These are phyloP conservation scores for Fundulus diaphanus DNA, from an alignment of 2,797 vertebrate genomes.

Conservation along the genomic window DNA sequence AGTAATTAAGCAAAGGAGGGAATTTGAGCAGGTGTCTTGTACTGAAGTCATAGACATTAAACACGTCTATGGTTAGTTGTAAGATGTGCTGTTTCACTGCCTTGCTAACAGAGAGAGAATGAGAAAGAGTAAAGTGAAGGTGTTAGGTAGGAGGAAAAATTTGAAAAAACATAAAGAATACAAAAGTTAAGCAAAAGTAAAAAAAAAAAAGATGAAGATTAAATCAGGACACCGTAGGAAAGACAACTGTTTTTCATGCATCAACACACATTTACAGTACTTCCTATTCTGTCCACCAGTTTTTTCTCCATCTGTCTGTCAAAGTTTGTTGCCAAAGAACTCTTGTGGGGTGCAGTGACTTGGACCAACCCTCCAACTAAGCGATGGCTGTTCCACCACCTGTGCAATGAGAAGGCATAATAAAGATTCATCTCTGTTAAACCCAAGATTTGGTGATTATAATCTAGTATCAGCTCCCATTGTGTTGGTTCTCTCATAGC, in stretches of 20 bases:
- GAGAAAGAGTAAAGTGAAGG: slow-evolving; percentile 9
- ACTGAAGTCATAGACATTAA: slow-evolving; percentile 41
- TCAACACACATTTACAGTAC: neutral
- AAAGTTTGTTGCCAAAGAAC: neutral
- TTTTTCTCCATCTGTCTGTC: neutral
- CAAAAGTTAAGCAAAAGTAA: neutral
- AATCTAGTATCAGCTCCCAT: too few relatives aligned
- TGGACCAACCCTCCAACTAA: neutral
- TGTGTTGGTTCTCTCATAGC: too few relatives aligned
- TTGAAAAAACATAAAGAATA: neutral
- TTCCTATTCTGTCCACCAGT: neutral
- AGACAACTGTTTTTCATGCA: neutral
- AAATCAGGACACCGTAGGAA: neutral
- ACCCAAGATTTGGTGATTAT: too few relatives aligned
- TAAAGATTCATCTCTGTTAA: too few relatives aligned
- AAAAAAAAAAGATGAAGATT: neutral
- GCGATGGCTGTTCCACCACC: neutral
- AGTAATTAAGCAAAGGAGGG: slow-evolving; percentile 65
- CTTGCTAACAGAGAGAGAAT: slow-evolving; percentile 11
- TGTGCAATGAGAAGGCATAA: too few relatives aligned
- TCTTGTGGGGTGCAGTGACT: neutral
- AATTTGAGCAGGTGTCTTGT: slow-evolving; percentile 45
- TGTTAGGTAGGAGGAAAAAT: neutral
- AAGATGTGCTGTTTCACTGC: slow-evolving; percentile 31
- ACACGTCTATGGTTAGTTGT: slow-evolving; percentile 24